Conservation (phyloP, 2,888 invertebrate species). For the Mallateleia sp. region DNA sequence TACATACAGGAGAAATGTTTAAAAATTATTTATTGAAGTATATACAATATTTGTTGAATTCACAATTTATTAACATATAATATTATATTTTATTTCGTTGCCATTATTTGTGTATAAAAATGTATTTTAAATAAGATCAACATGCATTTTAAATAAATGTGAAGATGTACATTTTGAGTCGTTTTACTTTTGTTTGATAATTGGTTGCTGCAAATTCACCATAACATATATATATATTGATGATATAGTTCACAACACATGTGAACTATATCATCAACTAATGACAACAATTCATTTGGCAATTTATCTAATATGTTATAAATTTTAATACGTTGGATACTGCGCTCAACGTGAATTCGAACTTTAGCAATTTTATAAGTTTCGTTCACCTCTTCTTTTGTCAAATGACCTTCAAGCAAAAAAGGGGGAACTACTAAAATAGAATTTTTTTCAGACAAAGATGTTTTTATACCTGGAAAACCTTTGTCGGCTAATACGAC, state of each 20-base stretch:
- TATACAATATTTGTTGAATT: no score
- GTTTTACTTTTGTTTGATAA: no score
- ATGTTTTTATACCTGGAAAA: conserved; percentile 67
- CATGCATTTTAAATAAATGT: no score
- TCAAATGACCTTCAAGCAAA: conserved; percentile 41
- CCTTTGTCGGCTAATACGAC: conserved; percentile 76
- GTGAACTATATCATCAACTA: conserved; percentile 63
- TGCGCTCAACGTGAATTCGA: conserved; percentile 62
- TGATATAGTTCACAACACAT: conserved; percentile 73
- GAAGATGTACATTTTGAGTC: no score
- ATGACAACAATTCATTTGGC: conserved; percentile 24
- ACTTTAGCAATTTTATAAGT: conserved; percentile 67
- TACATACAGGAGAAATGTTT: no score
- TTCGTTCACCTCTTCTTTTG: conserved; percentile 55
- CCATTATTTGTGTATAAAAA: no score
- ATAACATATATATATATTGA: no score
- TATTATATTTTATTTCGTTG: no score
- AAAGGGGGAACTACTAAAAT: conserved; percentile 74
- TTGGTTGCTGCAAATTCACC: no score
- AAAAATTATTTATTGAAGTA: no score
- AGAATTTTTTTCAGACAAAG: conserved; percentile 37
- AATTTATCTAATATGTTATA: conserved; percentile 62
- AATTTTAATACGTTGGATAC: conserved; percentile 66
- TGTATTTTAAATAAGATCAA: no score
- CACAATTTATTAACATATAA: no score